These are phyloP conservation scores for Amniataba percoides DNA, from an alignment of 2,797 vertebrate genomes.

Conservation along the genomic window DNA sequence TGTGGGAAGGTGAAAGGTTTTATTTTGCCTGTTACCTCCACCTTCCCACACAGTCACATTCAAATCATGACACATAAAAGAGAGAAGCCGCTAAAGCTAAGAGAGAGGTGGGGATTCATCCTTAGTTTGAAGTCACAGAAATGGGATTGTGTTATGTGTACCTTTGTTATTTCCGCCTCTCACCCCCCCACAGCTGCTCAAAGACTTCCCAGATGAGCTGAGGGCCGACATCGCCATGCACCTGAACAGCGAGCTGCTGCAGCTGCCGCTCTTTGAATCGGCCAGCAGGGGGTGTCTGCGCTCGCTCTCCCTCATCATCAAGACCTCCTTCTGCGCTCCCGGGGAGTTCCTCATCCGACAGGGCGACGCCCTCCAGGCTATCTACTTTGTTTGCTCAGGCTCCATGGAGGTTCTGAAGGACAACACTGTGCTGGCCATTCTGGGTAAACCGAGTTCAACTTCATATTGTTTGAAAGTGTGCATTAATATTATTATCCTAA, in stretches of 20 bases:
- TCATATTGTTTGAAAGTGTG: neutral
- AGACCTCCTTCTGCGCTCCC: constrained; percentile 96
- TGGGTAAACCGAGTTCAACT: constrained; percentile 81
- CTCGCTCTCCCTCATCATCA: constrained; percentile 96
- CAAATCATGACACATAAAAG: constrained; percentile 8
- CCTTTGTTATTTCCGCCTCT: neutral
- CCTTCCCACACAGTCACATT: constrained; percentile 52
- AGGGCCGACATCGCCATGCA: constrained; percentile 98
- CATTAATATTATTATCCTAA: neutral
- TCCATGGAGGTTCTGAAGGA: constrained; percentile 99
- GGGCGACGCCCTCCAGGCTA: constrained; percentile 95
- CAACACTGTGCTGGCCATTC: constrained; percentile 94
- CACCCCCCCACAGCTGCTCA: constrained; percentile 87
- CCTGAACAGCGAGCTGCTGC: constrained; percentile 96
- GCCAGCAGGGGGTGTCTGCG: constrained; percentile 97
- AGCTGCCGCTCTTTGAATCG: constrained; percentile 94
- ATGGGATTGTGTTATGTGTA: neutral
- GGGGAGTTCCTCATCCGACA: constrained; percentile 97
- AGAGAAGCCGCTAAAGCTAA: neutral
- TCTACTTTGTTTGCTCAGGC: constrained; percentile 97
- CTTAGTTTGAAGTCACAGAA: neutral
- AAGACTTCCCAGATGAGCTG: constrained; percentile 96
- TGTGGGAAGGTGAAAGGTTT: constrained; percentile 65
- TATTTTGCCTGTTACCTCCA: constrained; percentile 38
- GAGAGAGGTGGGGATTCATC: neutral